phyloP scores from a whole-genome alignment of 2,888 invertebrate species.

The Caenorhabditis becei region DNA sequence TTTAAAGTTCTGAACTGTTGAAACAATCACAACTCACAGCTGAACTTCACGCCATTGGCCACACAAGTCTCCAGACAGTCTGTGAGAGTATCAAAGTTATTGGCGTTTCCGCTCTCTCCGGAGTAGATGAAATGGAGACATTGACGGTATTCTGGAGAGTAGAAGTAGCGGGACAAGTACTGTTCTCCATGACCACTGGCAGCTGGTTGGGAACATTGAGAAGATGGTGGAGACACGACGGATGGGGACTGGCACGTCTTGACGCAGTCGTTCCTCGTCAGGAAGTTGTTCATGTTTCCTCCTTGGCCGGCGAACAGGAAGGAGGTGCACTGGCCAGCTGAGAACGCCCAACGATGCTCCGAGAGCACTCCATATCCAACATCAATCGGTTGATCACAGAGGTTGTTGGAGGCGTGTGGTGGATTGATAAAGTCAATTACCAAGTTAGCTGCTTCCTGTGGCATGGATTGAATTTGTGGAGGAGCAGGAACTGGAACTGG shows the following conservation, averaged over 20 bases:
- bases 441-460: constrained; percentile 10
- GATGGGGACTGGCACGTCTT: constrained; percentile 61
- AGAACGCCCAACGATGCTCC: constrained; percentile 71
- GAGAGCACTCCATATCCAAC: constrained; percentile 55
- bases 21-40: constrained; percentile 46
- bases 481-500: background rate
- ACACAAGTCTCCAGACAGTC: constrained; percentile 69
- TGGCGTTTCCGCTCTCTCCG: constrained; percentile 66
- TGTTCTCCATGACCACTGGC: constrained; percentile 64
- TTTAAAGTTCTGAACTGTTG: background rate
- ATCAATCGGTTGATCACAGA: constrained; percentile 65
- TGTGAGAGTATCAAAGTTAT: constrained; percentile 63
- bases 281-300: constrained; percentile 76
- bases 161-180: constrained; percentile 66
- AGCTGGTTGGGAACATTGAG: constrained; percentile 56
- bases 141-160: constrained; percentile 69
- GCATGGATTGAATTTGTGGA: background rate
- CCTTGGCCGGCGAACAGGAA: constrained; percentile 70
- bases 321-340: constrained; percentile 62
- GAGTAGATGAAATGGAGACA: constrained; percentile 71
- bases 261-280: constrained; percentile 69
- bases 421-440: constrained; percentile 34
- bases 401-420: constrained; percentile 34
- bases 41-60: constrained; percentile 67
- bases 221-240: constrained; percentile 34